Percentiles rank a stretch among this genome's conserved stretches.
phyloP scores from a whole-genome alignment of 2,888 invertebrate genomes.

The Stegophylla sp. region DNA sequence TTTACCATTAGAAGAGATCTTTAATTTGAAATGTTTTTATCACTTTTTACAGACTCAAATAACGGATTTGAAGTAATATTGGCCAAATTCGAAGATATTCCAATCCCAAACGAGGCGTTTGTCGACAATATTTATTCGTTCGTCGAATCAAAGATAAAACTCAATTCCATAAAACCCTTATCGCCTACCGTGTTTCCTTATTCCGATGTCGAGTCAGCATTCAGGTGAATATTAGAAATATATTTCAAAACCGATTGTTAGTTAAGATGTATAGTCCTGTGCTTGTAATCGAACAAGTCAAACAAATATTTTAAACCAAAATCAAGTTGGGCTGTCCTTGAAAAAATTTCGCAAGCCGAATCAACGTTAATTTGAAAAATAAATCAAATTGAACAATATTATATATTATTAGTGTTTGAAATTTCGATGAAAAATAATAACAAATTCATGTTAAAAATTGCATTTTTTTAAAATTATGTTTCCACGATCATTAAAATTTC shows the following conservation, averaged over 20 bases:
- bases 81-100: conserved; percentile 69
- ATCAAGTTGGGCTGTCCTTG: too few relatives aligned
- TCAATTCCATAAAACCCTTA: conserved; percentile 69
- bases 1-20: too few relatives aligned
- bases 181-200: conserved; percentile 16
- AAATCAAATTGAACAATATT: too few relatives aligned
- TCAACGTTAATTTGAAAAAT: too few relatives aligned
- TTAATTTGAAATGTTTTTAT: conserved; percentile 63
- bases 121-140: conserved; percentile 63
- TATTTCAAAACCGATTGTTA: background rate
- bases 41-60: conserved; percentile 67
- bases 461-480: too few relatives aligned
- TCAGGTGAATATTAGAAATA: conserved; percentile 41
- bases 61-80: conserved; percentile 36
- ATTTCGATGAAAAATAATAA: too few relatives aligned
- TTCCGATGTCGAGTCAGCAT: conserved; percentile 50
- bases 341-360: too few relatives aligned
- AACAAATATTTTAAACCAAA: too few relatives aligned
- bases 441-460: too few relatives aligned
- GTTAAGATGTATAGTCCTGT: background rate
- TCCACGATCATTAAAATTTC: too few relatives aligned
- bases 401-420: too few relatives aligned
- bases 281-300: too few relatives aligned
- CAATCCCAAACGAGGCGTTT: conserved; percentile 67
- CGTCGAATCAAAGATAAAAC: conserved; percentile 67